A percentile compares a stretch with the other conserved stretches of the same genome.
Conservation (phyloP, 2,888 invertebrate species). For the Drosophila borborema region DNA sequence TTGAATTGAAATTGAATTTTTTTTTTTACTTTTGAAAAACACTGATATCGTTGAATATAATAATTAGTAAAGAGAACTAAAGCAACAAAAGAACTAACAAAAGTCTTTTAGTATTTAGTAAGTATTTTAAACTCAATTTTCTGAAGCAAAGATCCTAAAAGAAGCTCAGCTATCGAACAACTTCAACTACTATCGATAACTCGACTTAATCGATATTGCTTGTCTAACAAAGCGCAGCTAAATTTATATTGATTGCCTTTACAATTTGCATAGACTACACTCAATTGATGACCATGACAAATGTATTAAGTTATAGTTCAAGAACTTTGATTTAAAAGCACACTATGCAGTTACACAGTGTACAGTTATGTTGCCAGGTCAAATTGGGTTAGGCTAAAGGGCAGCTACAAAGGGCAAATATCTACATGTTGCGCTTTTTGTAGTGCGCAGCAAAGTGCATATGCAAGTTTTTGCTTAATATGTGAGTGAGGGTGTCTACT, state of each 20-base stretch:
- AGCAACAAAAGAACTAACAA: too few species aligned
- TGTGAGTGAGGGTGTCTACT: slow-evolving; percentile 8
- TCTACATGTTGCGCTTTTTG: slow-evolving; percentile 27
- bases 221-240: background rate
- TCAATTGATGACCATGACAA: background rate
- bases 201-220: background rate
- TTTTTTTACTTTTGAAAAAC: background rate
- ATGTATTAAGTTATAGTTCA: background rate
- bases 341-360: background rate
- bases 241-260: background rate
- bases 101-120: too few species aligned
- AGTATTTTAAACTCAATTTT: too few species aligned
- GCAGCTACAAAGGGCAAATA: background rate
- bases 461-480: slow-evolving; percentile 13
- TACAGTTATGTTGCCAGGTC: background rate
- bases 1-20: background rate
- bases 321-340: background rate
- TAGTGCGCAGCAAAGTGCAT: slow-evolving; percentile 14
- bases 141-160: too few species aligned
- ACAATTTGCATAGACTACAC: background rate
- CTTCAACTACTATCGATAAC: background rate
- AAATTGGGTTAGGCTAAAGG: slow-evolving; percentile 4
- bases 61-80: too few species aligned
- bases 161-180: background rate
- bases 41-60: too few species aligned